Base-by-base conservation (phyloP, 2,113 vertebrate species). In the Verasper variegatus region DNA sequence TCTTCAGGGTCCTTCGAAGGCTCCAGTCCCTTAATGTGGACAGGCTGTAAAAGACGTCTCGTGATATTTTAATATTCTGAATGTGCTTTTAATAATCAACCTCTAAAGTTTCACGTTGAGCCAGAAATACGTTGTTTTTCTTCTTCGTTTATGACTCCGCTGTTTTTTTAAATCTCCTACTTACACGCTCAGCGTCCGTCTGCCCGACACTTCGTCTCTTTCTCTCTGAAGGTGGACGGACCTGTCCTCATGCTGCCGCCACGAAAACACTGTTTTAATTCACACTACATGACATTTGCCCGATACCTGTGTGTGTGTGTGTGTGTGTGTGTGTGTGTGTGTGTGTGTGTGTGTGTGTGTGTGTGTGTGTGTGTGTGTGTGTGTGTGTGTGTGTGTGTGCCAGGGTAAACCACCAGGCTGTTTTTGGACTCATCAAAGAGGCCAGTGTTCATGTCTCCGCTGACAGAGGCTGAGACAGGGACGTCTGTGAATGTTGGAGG, bases 381-480 rank as follows among this genome's bases (percentile, higher is more conserved):
- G 66, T 42, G 51, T 40, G 52, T 71, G 55, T 51, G 57, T 71
- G 61, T 68, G 74, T 75, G 74, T 77, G 82, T 61, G 57, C 78
- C 86, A 81, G 62, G 23, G 51, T n/a, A 54, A 54, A 54, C 20
- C 51, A 42, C 6, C 23, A 4, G 83, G 70, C 71, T 92, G 83
- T 90, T 92, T 90, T 83, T 68, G 81, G 81, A 85, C 64, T 81
- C 79, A 80, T 94, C 91, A 93, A 94, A 94, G 93, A 88, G 66
- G 24, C 75, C 85, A 92, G 90, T 93, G 93, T 94, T 91, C 76
- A 4, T 56, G 47, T 80, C 51, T 54, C 12, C 67, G 76, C 87
- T 70, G 81, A 81, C 81, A 68, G 71, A 23, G 20, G 71, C 74
- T 69, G 20, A 84, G 76, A 89, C 67, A 71, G 67, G 76, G 68